Conservation (phyloP, 2,888 invertebrate genomes). For the Cacoxenus indagator region DNA sequence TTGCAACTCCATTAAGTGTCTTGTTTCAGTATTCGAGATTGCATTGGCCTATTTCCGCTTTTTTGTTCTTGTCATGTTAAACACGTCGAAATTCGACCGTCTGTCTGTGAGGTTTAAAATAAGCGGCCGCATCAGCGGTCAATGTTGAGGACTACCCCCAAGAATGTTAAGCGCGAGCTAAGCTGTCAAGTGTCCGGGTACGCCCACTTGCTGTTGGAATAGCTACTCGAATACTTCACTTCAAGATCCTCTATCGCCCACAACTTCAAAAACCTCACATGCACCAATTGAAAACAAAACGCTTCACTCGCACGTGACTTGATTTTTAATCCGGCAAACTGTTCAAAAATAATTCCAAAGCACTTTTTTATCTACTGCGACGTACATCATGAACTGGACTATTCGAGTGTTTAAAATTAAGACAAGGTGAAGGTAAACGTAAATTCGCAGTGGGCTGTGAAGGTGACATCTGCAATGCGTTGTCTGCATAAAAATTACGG, state of each 20-base stretch:
- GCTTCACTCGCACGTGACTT: no score
- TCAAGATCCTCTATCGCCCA: neutral
- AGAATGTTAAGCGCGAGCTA: neutral
- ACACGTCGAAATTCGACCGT: neutral
- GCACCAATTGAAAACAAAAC: no score
- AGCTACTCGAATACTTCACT: neutral
- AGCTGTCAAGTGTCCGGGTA: no score
- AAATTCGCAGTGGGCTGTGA: neutral
- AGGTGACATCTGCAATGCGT: neutral
- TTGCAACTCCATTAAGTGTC: neutral
- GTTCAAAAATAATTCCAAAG: neutral
- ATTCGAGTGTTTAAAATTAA: neutral
- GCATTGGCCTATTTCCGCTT: neutral
- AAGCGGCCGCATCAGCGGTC: neutral
- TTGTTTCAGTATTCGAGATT: neutral
- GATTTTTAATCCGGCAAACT: neutral
- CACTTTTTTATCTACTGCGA: neutral
- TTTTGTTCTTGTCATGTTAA: neutral
- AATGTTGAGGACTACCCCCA: neutral
- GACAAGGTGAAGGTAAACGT: slow-evolving; percentile 1
- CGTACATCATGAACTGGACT: neutral
- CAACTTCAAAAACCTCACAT: neutral
- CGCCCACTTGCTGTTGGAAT: no score
- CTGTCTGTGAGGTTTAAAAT: neutral
- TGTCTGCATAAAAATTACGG: neutral